These are phyloP conservation scores for Epiblema foenella DNA, from an alignment of 2,888 invertebrate species.

Conservation along the genomic window DNA sequence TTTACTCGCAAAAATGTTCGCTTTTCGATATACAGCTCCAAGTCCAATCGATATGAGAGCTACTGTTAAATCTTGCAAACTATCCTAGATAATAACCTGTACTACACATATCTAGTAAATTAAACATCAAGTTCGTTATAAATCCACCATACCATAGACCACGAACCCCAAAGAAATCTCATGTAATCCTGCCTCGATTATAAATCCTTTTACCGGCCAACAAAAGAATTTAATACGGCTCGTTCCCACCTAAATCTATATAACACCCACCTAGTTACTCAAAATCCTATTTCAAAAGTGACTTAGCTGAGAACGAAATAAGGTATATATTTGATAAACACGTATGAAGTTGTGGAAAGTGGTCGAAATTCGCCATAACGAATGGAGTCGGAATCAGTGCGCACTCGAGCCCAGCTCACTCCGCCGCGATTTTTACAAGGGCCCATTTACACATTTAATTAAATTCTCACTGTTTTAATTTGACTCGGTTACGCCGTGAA, in stretches of 20 bases:
- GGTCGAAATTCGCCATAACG: constrained; percentile 58
- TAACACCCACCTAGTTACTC: constrained; percentile 17
- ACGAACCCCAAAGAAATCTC: constrained; percentile 8
- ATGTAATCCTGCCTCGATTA: constrained; percentile 30
- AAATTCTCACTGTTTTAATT: constrained; percentile 81
- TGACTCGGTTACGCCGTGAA: constrained; percentile 69
- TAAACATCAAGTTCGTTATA: background rate
- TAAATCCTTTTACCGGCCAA: constrained; percentile 41
- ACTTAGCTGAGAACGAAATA: background rate
- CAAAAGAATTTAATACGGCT: constrained; percentile 40
- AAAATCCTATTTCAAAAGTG: constrained; percentile 9
- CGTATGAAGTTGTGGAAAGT: background rate
- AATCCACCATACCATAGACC: background rate
- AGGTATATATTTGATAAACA: background rate
- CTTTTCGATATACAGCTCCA: background rate
- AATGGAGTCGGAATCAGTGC: constrained; percentile 67
- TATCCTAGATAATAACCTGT: too few relatives aligned
- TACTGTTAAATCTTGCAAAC: too few relatives aligned
- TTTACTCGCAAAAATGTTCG: constrained; percentile 9
- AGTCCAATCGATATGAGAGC: too few relatives aligned
- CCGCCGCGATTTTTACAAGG: constrained; percentile 72
- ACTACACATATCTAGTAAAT: too few relatives aligned
- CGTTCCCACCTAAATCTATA: constrained; percentile 43
- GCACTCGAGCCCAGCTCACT: constrained; percentile 54
- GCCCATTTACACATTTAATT: constrained; percentile 81